Base-by-base conservation (phyloP, 1,140 invertebrate species). In the Pseudomyrmex pallidus region DNA sequence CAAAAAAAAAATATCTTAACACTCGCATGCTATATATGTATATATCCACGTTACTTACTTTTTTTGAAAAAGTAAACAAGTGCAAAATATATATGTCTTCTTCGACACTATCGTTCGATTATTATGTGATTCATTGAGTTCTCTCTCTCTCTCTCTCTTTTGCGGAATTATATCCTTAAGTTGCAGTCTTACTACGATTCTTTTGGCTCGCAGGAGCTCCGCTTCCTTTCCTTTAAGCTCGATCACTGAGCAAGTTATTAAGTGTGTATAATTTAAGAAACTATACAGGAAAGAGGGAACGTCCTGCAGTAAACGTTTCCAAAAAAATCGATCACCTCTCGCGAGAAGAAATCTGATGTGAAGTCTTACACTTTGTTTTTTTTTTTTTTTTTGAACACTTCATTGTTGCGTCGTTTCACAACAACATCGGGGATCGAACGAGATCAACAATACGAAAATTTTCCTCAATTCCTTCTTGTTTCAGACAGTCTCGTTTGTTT, bases 161-260 rank as follows among this genome's bases (percentile, higher is more conserved):
- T 54, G 8, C n/a, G 61, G 67, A 83, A 83, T 87, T 85, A 74
- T 74, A 64, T 61, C 67, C 87, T 89, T 89, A 89, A 48, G 85
- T 89, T 89, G 88, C 87, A 89, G 87, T 89, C 87, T 89, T 89
- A 89, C 87, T 88, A 89, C 88, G 72, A 82, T 80, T 86, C 67
- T 83, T 88, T 88, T 74, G 74, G 78, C 80, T 89, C 84, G 86
- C 74, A 89, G 87, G 67, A 88, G 66, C 88, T 84, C 84, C 62
- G 70, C 84, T 63, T n/a, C n/a, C n/a, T n/a, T 85, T 12, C 61
- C 22, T 78, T 88, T 88, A 88, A 88, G 87, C 87, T 89, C 87
- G 80, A 84, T 86, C 70, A 80, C 62, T 86, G 87, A 89, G 87
- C 87, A 83, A 74, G 35, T 80, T 61, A 85, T 17, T 82, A 48